phyloP scores from a whole-genome alignment of 1,140 invertebrate species.

The Panulirus ornatus region DNA sequence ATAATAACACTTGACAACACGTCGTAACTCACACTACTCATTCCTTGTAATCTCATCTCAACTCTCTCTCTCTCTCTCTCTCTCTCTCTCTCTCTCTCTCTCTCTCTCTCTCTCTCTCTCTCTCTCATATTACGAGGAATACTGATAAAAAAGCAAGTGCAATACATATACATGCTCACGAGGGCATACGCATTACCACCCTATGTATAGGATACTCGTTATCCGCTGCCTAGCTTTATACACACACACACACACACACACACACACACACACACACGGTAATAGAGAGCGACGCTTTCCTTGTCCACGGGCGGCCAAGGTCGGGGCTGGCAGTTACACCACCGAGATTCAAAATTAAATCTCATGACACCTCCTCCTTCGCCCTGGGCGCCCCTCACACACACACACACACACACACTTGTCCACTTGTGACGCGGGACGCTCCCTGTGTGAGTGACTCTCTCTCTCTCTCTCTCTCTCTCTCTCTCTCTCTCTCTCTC shows the following conservation, averaged over 20 bases:
- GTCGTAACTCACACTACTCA: too few species aligned
- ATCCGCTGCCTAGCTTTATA: background rate
- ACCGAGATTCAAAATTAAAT: slow-evolving; percentile 12
- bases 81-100: background rate
- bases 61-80: too few species aligned
- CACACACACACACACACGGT: background rate
- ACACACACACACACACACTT: background rate
- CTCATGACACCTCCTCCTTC: background rate
- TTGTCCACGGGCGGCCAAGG: too few species aligned
- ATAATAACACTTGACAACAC: too few species aligned
- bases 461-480: slow-evolving; percentile 8
- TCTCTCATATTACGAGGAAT: background rate
- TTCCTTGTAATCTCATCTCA: too few species aligned
- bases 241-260: background rate
- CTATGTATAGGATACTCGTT: too few species aligned
- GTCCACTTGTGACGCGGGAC: background rate
- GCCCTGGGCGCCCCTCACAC: background rate
- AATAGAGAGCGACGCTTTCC: background rate
- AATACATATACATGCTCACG: background rate
- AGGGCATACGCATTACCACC: too few species aligned
- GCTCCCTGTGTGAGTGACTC: background rate
- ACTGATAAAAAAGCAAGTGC: background rate
- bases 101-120: background rate
- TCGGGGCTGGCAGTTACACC: background rate
- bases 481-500: background rate